Evolutionary conservation across 2,797 vertebrate species (phyloP).

Genomic region (Numenius phaeopus): DNA sequence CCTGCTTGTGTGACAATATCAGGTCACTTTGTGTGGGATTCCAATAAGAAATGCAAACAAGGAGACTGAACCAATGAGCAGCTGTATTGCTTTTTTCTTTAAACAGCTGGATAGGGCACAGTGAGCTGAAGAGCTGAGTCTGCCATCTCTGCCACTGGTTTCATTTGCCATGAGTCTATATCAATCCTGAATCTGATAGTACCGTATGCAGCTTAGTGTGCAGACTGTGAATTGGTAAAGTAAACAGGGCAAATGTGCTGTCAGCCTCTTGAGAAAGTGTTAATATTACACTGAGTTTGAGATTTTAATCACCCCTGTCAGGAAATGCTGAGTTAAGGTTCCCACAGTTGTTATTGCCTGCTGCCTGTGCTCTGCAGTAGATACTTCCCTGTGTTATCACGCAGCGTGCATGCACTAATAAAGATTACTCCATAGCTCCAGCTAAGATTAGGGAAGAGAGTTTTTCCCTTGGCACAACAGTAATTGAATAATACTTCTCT

Average conservation of each 20-base stretch:
- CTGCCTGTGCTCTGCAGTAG: conserved; percentile 52
- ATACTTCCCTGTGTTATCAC: conserved; percentile 17
- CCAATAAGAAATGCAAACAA: not conserved
- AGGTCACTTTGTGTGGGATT: not conserved
- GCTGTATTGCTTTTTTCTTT: not conserved
- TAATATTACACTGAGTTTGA: conserved; percentile 64
- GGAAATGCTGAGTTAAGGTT: conserved; percentile 74
- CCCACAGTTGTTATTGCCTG: conserved; percentile 56
- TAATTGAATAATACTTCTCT: conserved; percentile 59
- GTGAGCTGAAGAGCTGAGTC: not conserved
- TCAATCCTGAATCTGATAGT: not conserved
- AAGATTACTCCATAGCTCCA: conserved; percentile 7
- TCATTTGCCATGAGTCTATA: not conserved
- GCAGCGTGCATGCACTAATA: not conserved
- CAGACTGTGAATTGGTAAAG: conserved; percentile 28
- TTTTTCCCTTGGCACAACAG: conserved; percentile 41
- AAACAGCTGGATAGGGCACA: not conserved
- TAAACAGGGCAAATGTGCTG: conserved; percentile 45
- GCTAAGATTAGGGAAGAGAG: conserved; percentile 46
- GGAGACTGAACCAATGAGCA: not conserved
- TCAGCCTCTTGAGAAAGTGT: conserved; percentile 71
- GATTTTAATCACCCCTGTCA: conserved; percentile 74
- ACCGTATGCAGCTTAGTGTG: not conserved
- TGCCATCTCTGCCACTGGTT: not conserved
- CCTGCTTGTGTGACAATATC: not conserved